phyloP scores from a whole-genome alignment of 2,888 invertebrate species.

The Tiliacea aurago region DNA sequence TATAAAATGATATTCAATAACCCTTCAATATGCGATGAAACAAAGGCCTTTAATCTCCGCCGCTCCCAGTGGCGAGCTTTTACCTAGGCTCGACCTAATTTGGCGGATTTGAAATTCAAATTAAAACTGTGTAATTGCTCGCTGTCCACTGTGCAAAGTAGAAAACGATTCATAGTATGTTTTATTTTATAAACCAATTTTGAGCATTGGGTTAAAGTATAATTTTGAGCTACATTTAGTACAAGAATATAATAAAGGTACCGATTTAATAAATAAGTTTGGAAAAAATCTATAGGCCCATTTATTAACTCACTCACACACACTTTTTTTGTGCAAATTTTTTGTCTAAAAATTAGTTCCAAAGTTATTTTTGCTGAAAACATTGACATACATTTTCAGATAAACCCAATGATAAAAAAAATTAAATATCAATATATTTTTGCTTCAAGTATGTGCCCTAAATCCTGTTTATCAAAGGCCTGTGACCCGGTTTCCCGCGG shows the following conservation, averaged over 20 bases:
- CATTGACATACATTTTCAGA: constrained; percentile 18
- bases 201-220: not conserved
- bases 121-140: constrained; percentile 63
- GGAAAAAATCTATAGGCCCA: not conserved
- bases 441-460: constrained; percentile 62
- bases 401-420: constrained; percentile 44
- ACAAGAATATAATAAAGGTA: no score
- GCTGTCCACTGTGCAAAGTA: constrained; percentile 30
- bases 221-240: no score
- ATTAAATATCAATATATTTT: constrained; percentile 39
- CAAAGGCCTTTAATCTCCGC: constrained; percentile 60
- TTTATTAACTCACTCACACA: not conserved
- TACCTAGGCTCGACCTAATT: constrained; percentile 66
- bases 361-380: not conserved
- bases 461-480: constrained; percentile 67
- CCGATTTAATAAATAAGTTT: not conserved
- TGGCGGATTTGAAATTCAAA: constrained; percentile 65
- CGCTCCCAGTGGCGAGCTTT: constrained; percentile 48
- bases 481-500: constrained; percentile 71
- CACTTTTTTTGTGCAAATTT: no score
- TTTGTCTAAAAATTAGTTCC: rapidly evolving
- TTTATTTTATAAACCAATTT: constrained; percentile 4
- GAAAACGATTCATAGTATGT: constrained; percentile 12
- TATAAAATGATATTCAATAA: constrained; percentile 34
- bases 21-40: constrained; percentile 44